Evolutionary conservation across 2,797 vertebrate genomes (phyloP), one percentile per base, ranked within the genome.

Genomic region (Lindbergichthys nudifrons): DNA sequence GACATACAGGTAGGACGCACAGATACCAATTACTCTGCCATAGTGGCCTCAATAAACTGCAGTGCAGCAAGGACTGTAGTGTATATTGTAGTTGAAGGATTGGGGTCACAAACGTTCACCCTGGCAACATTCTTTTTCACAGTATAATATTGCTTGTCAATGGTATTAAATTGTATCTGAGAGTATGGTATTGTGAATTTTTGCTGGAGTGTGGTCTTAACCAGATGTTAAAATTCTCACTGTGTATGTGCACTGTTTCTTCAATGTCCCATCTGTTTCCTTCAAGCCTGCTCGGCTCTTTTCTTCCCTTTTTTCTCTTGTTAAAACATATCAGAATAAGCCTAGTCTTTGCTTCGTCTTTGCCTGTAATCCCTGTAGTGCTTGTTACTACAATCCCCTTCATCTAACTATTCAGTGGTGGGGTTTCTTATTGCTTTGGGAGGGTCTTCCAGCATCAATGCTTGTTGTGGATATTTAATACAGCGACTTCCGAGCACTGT

Each of bases 401-500:
- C 89, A 87, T 87, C 87, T 80, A 66, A 81, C 77, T 83, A 77
- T 79, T 90, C 85, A 78, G 66, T 46, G 21, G 60, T 62, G 72
- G 79, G 80, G 62, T 70, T 75, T 87, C 68, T 76, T 81, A 83
- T 75, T 84, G 86, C 85, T 90, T 62, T 67, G 81, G 78, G 80
- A 87, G 65, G 73, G 67, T 86, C 75, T 74, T 80, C 60, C 45
- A 5, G 47, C 56, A 66, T 57, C 21, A 32, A 41, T 21, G 77
- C 79, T 85, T 77, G 85, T 80, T 85, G 79, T 73, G 79, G 77
- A 87, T 91, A 87, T 91, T 90, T 87, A 88, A 82, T 62, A 16
- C 80, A n/a, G 73, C 4, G 52, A 60, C 76, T 57, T 63, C 77
- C 42, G 54, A 15, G 19, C 66, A 80, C 74, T 79, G 78, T 81